Conservation (phyloP, 2,888 invertebrate genomes). For the Ophion costatus region DNA sequence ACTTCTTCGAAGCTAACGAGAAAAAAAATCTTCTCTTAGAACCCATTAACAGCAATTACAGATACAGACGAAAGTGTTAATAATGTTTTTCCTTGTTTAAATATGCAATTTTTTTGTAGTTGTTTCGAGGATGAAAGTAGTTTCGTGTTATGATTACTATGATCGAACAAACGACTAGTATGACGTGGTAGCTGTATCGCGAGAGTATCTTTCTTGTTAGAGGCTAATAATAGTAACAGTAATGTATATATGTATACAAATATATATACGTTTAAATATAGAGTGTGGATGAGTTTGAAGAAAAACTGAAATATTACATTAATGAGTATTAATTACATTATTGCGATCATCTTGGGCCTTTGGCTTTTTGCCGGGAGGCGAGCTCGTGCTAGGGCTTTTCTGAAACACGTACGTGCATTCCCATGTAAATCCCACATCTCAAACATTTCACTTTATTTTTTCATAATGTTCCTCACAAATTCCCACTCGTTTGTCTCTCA, state of each 20-base stretch:
- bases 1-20: slow-evolving; percentile 65
- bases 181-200: slow-evolving; percentile 62
- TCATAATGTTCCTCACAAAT: slow-evolving; percentile 54
- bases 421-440: slow-evolving; percentile 75
- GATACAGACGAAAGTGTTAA: slow-evolving; percentile 41
- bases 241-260: slow-evolving; percentile 50
- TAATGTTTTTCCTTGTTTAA: slow-evolving; percentile 16
- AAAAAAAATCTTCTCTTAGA: slow-evolving; percentile 22
- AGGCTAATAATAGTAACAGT: slow-evolving; percentile 62
- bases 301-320: slow-evolving; percentile 79
- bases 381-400: slow-evolving; percentile 83
- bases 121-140: slow-evolving; percentile 61
- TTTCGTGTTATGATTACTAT: slow-evolving; percentile 68
- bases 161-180: slow-evolving; percentile 69
- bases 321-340: slow-evolving; percentile 83
- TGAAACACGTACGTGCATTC: slow-evolving; percentile 83
- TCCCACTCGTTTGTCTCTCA: slow-evolving; percentile 55
- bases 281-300: slow-evolving; percentile 53
- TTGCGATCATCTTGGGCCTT: slow-evolving; percentile 82
- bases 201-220: slow-evolving; percentile 52
- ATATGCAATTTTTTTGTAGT: slow-evolving; percentile 29
- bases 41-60: slow-evolving; percentile 51
- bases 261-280: slow-evolving; percentile 41
- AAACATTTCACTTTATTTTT: slow-evolving; percentile 68
- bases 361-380: slow-evolving; percentile 82